Evolutionary conservation across 2,888 invertebrate genomes (phyloP).

Genomic region (Pinctada fucata): DNA sequence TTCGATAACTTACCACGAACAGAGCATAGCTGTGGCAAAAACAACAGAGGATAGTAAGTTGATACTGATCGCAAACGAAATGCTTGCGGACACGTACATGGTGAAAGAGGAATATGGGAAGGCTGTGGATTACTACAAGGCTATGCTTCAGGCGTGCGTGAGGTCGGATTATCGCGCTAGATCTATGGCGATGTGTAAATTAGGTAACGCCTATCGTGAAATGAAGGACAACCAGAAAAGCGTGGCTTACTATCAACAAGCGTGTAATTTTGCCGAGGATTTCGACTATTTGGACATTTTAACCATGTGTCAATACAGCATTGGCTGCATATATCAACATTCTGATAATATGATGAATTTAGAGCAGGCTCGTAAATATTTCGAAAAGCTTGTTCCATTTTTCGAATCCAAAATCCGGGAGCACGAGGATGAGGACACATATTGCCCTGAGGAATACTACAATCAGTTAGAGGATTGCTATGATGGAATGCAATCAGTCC

Average conservation of each 20-base stretch:
- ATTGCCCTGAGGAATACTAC: constrained; percentile 64
- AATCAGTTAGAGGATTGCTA: constrained; percentile 68
- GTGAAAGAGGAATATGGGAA: constrained; percentile 62
- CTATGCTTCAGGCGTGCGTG: constrained; percentile 54
- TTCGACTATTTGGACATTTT: constrained; percentile 62
- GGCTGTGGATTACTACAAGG: constrained; percentile 60
- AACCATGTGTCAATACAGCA: constrained; percentile 67
- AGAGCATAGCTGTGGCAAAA: constrained; percentile 65
- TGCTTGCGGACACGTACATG: constrained; percentile 70
- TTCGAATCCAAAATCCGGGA: constrained; percentile 63
- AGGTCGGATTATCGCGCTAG: constrained; percentile 55
- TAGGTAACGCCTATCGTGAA: constrained; percentile 65
- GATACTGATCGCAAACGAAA: constrained; percentile 66
- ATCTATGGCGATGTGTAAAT: constrained; percentile 65
- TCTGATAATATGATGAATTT: constrained; percentile 69
- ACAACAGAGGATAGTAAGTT: constrained; percentile 59
- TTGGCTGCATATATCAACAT: constrained; percentile 68
- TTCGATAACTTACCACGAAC: constrained; percentile 69
- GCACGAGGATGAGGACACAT: constrained; percentile 66
- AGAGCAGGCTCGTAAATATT: constrained; percentile 66
- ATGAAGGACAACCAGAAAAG: constrained; percentile 65
- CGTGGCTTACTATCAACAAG: constrained; percentile 67
- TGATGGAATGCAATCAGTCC: constrained; percentile 68
- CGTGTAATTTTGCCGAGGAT: constrained; percentile 60
- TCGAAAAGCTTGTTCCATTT: constrained; percentile 59